Base-by-base conservation (phyloP, 2,888 invertebrate species). In the Coelopa pilipes region DNA sequence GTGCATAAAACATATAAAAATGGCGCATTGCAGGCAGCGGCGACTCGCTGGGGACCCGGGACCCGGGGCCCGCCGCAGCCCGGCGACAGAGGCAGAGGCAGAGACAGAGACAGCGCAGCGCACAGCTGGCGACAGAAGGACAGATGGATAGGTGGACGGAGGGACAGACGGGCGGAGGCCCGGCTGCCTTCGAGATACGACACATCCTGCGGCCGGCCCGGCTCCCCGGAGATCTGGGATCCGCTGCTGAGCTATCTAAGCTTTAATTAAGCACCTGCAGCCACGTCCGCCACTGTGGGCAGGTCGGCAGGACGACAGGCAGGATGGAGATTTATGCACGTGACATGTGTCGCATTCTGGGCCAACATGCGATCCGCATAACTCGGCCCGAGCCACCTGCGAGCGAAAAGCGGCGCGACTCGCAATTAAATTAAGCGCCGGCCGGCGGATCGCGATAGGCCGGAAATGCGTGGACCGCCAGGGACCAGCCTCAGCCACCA, bases 11-110 rank as follows among this genome's bases (percentile, higher is more conserved):
- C 72, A 75, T 72, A 75, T 70, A 73, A 75, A 79, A 81, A 78
- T 82, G 81, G 80, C 81, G 81, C 81, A 82, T 79, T 82, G 81
- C 81, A 82, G 34, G 77, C 76, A 78, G 76, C 77, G 76, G 68
- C 74, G 70, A 70, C 76, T 74, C 72, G 70, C 76, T 73, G 70
- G 77, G 77, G 76, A 74, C 74, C 47, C 62, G 75, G 69, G 34
- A 2, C 34, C 34, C 47, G 66, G 75, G 69, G 34, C 34, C 34
- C 34, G 34, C 34, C 34, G 34, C 34, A 34, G 34, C 4, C 34
- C 7, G 34, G 4, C 34, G 34, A 4, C 34, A n/a, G n/a, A n/a
- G n/a, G n/a, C n/a, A n/a, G n/a, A n/a, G n/a, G n/a, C n/a, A n/a
- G n/a, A n/a, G 34, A 2, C 34, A 34, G 34, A 2, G 34, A 34